Evolutionary conservation across 2,797 vertebrate species (phyloP), one percentile per base, ranked within the genome.

Genomic region (Chrosomus eos): DNA sequence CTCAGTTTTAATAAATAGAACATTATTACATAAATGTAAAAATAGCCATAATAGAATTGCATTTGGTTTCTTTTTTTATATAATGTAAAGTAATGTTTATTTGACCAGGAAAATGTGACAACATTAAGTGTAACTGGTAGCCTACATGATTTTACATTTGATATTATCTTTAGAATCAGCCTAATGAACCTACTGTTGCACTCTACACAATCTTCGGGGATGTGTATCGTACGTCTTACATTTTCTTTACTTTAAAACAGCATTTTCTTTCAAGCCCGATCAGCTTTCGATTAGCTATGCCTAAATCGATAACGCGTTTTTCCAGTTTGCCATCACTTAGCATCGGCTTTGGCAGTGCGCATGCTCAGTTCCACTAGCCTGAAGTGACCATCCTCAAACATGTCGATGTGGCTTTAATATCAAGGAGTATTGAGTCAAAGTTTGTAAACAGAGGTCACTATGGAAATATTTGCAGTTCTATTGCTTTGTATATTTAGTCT

Each of bases 361-460:
- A 90, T 89, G 91, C 87, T 19, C 85, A 5, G 28, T 87, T 28
- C 18, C 19, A 62, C n/a, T 31, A 28, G 11, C 38, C 21, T n/a
- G 33, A 76, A 23, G 55, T 28, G 23, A 5, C 26, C n/a, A n/a
- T 23, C 7, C 19, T 6, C 3, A 16, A 64, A 68, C 5, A 60
- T 84, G 93, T 86, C 82, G 77, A 95, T 94, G 94, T 95, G 94
- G 94, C 94, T 64, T 60, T 66, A 11, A 45, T 38, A 48, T 78
- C 14, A 85, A 53, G 0, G 45, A 51, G 31, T 3, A 19, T 23
- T 36, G 2, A 13, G 5, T 4, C 2, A 3, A 75, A 55, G 75
- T 45, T 21, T 23, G 0, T 19, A 33, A 28, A 60, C 67, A 84
- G 36, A 66, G 10, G 11, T 18, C 3, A 60, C 1, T 13, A 93